Evolutionary conservation across 2,888 invertebrate genomes (phyloP), one percentile per base, ranked within the genome.

Genomic region (Capitulum mitella): DNA sequence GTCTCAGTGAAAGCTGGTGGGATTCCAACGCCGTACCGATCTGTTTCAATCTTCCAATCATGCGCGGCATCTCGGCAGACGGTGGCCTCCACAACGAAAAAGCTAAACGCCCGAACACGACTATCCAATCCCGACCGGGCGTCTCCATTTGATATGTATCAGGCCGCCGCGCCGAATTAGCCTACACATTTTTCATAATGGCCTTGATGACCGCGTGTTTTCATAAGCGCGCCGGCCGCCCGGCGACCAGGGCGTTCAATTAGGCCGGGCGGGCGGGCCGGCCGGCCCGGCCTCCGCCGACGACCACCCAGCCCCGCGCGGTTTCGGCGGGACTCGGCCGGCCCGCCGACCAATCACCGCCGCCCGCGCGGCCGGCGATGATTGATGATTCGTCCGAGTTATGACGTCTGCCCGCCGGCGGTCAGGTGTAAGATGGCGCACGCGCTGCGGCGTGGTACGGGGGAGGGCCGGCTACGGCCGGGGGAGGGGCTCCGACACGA

Each of bases 351-450:
- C 70, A 70, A 70, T 70, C 70, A 70, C 26, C 37, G 70, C 0
- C 37, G 22, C 5, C 26, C 70, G 40, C 8, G 10, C 40, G 70
- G 37, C 70, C 37, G 26, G 37, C 26, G 70, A 70, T 70, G 70
- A 70, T 70, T 70, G 70, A 70, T 70, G 70, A 70, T 70, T 70
- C 70, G 70, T 70, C 70, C 37, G 70, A 22, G 70, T 70, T 70
- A 70, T 70, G 70, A 70, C 70, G 70, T 70, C 26, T 70, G 70
- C 70, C 70, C 70, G 70, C 70, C 22, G 70, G 70, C 70, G 70
- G 70, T 10, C 70, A 70, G 70, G 70, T 70, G 70, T 70, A 70
- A 70, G 70, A 70, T 70, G 70, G 70, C 70, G 70, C 40, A 22
- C n/a, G 37, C 12, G 10, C 40, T n/a, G 58, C n/a, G n/a, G n/a